Conservation (phyloP, 2,888 invertebrate species). For the Acanthosoma haemorrhoidale region DNA sequence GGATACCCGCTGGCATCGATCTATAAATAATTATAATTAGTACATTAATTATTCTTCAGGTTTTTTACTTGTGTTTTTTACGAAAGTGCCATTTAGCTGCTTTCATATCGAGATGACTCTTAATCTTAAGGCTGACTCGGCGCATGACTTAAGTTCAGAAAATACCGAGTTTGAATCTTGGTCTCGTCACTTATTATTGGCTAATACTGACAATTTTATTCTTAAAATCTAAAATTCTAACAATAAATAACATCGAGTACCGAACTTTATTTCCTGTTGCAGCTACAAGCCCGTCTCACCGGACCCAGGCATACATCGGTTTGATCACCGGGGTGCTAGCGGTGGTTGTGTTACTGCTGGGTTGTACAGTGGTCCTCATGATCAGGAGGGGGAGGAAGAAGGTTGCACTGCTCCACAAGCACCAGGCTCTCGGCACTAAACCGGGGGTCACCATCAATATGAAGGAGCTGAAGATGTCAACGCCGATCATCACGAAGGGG, state of each 20-base stretch:
- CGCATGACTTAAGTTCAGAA: too few relatives aligned
- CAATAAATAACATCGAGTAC: too few relatives aligned
- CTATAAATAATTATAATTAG: too few relatives aligned
- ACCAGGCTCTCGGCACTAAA: conserved; percentile 47
- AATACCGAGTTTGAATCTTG: background rate
- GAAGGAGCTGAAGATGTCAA: conserved; percentile 55
- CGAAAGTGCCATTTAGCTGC: too few relatives aligned
- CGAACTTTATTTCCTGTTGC: conserved; percentile 41
- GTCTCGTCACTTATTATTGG: too few relatives aligned
- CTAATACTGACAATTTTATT: background rate
- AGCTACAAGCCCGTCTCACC: conserved; percentile 57
- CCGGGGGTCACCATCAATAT: conserved; percentile 55
- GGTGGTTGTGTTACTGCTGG: conserved; percentile 59
- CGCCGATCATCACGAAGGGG: conserved; percentile 55
- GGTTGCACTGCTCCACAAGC: conserved; percentile 58
- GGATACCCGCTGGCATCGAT: too few relatives aligned
- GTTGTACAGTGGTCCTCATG: conserved; percentile 61
- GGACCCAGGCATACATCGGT: conserved; percentile 56
- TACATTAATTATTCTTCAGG: too few relatives aligned
- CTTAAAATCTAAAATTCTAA: background rate
- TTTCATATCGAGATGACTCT: too few relatives aligned
- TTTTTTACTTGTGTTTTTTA: too few relatives aligned
- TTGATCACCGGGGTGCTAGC: conserved; percentile 63
- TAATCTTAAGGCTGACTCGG: too few relatives aligned
- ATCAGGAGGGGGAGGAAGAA: conserved; percentile 60